A percentile compares a stretch with the other conserved stretches of the same genome.
phyloP scores from a whole-genome alignment of 2,797 vertebrate genomes.

The Coregonus sp. region DNA sequence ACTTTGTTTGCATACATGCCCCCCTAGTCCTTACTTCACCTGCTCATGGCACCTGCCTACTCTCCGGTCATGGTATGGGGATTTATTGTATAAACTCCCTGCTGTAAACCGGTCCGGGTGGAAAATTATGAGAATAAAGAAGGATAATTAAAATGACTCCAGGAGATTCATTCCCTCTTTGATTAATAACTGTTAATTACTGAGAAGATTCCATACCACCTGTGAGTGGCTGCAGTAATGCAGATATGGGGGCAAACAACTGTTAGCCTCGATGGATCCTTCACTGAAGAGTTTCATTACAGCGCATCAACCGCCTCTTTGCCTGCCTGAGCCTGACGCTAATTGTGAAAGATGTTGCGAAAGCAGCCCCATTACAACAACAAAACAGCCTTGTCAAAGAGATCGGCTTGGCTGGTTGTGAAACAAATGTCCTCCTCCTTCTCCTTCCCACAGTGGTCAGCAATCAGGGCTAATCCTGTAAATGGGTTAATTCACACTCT shows the following conservation, averaged over 20 bases:
- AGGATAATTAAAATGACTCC: neutral
- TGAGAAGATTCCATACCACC: neutral
- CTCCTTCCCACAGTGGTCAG: slow-evolving; percentile 8
- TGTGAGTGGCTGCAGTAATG: neutral
- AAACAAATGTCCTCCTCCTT: neutral
- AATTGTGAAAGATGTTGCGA: neutral
- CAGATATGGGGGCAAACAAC: neutral
- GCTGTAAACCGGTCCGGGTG: neutral
- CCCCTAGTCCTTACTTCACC: neutral
- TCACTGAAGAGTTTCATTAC: neutral
- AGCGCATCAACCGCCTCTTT: neutral
- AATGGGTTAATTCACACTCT: slow-evolving; percentile 52
- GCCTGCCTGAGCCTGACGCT: neutral
- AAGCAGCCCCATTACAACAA: neutral
- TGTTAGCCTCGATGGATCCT: neutral
- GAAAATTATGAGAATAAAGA: neutral
- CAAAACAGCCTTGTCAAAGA: no score
- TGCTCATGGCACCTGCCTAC: neutral
- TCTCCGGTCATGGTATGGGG: no score
- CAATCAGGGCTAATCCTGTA: slow-evolving; percentile 45
- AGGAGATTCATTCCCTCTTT: neutral
- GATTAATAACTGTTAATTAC: neutral
- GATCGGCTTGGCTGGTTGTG: neutral
- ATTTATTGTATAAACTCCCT: neutral
- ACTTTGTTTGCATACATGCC: no score